Conservation (phyloP, 1,140 invertebrate species). For the Drosophila asahinai region DNA sequence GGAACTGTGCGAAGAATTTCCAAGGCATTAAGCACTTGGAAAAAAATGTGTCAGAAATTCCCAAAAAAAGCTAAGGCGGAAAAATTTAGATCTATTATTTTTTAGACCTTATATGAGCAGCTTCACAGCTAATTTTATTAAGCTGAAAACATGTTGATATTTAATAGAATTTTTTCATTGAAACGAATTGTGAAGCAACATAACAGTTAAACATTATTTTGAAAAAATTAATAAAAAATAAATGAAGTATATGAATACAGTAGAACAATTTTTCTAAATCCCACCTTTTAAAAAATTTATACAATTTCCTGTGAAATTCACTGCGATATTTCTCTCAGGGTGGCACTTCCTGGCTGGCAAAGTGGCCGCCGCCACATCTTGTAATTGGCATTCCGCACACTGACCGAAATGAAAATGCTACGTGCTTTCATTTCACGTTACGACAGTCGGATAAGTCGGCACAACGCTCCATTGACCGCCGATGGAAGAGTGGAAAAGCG, state of each 20-base stretch:
- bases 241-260: too few relatives aligned
- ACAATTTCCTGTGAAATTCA: not conserved
- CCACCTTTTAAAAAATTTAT: too few relatives aligned
- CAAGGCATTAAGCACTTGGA: not conserved
- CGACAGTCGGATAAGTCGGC: conserved; percentile 68
- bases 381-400: conserved; percentile 83
- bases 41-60: too few relatives aligned
- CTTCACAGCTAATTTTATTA: too few relatives aligned
- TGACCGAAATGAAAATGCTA: conserved; percentile 83
- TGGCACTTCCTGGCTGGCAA: conserved; percentile 2
- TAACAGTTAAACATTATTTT: too few relatives aligned
- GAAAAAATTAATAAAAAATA: too few relatives aligned
- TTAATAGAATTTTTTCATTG: too few relatives aligned
- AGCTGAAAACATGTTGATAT: too few relatives aligned
- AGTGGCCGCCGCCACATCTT: conserved; percentile 60
- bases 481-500: conserved; percentile 38
- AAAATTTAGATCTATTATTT: too few relatives aligned
- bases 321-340: not conserved
- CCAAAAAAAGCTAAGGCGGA: not conserved
- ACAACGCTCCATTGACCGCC: conserved; percentile 75
- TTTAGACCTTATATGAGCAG: too few relatives aligned
- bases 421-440: conserved; percentile 81
- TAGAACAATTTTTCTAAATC: not conserved
- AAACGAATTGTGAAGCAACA: too few relatives aligned
- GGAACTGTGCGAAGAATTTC: conserved; percentile 6